These are phyloP conservation scores for Pollicipes pollicipes DNA, from an alignment of 1,140 invertebrate genomes.

Conservation along the genomic window DNA sequence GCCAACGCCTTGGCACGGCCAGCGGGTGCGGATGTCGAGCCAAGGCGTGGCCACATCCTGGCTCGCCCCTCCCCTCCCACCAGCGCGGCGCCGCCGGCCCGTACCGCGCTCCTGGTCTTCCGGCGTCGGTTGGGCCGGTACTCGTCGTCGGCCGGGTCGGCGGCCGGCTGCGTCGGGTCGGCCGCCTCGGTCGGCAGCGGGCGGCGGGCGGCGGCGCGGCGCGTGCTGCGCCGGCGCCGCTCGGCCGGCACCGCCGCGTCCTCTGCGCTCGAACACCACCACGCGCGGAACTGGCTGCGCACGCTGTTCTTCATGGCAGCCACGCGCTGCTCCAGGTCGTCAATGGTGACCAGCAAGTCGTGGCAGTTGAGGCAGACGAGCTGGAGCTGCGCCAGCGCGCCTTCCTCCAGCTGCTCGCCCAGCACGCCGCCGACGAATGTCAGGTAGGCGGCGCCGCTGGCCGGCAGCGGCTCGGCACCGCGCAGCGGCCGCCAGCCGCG, in stretches of 20 bases:
- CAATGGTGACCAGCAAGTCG: neutral
- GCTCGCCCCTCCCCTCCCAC: too few species aligned
- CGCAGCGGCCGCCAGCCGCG: neutral
- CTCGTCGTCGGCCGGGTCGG: neutral
- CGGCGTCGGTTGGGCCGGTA: neutral
- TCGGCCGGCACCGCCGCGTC: neutral
- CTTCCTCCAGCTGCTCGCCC: neutral
- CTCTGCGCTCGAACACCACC: neutral
- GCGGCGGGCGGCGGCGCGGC: too few species aligned
- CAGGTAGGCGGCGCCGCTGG: neutral
- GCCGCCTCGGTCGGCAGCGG: neutral
- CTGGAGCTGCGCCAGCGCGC: neutral
- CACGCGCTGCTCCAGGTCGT: constrained; percentile 14
- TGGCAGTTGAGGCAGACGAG: neutral
- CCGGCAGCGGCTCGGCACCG: neutral
- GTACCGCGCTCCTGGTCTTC: neutral
- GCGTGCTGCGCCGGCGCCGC: too few species aligned
- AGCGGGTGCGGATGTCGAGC: too few species aligned
- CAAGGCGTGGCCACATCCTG: too few species aligned
- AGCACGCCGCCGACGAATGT: neutral
- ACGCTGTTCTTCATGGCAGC: constrained; percentile 33
- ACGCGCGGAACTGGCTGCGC: constrained; percentile 36
- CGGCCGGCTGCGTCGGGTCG: neutral
- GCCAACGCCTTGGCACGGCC: too few species aligned
- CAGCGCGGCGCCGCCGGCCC: too few species aligned